Evolutionary conservation across 2,113 vertebrate genomes (phyloP).

Genomic region (Pachycephala philippinensis): DNA sequence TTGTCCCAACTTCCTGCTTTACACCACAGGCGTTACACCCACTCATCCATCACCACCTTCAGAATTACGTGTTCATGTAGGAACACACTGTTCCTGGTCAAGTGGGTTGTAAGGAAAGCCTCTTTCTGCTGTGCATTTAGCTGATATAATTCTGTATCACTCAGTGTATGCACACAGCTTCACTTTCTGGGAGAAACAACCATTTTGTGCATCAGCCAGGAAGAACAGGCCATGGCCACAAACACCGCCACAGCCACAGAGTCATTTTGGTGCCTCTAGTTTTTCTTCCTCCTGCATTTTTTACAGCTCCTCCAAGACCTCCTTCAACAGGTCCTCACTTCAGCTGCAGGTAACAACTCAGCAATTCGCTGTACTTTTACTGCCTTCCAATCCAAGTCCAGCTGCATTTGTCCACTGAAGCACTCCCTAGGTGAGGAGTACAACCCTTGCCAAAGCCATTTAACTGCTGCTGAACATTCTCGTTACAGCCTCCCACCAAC

Average conservation of each 20-base stretch:
- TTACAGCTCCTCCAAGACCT: not conserved
- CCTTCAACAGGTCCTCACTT: not conserved
- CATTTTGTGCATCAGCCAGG: not conserved
- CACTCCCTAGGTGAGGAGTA: not conserved
- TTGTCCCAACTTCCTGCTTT: not conserved
- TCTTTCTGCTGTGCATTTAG: not conserved
- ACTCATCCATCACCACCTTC: not conserved
- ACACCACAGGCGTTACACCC: not conserved
- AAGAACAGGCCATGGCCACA: fast-evolving
- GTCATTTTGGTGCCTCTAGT: not conserved
- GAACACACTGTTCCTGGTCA: not conserved
- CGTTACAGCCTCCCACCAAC: not conserved
- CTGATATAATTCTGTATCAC: not conserved
- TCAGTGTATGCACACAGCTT: not conserved
- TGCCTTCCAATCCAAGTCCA: not conserved
- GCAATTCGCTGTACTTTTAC: not conserved
- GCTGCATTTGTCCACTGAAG: not conserved
- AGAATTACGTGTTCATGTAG: not conserved
- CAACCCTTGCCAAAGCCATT: not conserved
- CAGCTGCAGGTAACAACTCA: not conserved
- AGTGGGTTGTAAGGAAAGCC: not conserved
- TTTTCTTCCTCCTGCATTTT: not conserved
- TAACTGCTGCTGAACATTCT: not conserved
- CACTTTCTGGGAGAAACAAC: not conserved
- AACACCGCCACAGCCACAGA: not conserved